Base-by-base conservation (phyloP, 2,888 invertebrate species). In the Yponomeuta plumbellus region DNA sequence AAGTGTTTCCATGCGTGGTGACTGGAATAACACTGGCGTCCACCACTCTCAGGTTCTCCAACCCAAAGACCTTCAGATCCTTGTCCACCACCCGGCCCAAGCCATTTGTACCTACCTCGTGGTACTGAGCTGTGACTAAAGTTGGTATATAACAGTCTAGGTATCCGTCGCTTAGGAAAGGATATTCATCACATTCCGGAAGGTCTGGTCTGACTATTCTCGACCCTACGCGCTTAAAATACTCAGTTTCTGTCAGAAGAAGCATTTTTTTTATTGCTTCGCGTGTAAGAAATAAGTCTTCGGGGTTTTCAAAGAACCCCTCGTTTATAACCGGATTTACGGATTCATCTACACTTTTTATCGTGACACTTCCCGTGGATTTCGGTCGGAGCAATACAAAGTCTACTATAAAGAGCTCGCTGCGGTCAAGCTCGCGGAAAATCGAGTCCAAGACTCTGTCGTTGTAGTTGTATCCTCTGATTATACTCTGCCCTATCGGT, bases 71-170 rank as follows among this genome's bases (percentile, higher is more conserved):
- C 22, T 64, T 67, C 26, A 67, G 20, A 17, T 64, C 23, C 8
- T 17, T 17, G 21, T 67, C 63, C 52, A 68, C 68, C 17, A 68
- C 68, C 11, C 59, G 21, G 2, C 67, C 67, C 64, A 67, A 63
- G 2, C 86, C 64, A 87, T 79, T 67, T 76, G 73, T 67, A 76
- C 73, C 87, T 92, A 87, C 70, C 2, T 74, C 73, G 68, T 86
- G 86, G 68, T 73, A 84, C 34, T 79, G 76, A 6, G 79, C 78
- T 0, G 72, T 70, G 3, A 77, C 80, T 58, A 78, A 66, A 58
- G 80, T 80, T 39, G 81, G 67, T 8, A 77, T 74, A 67, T 78
- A 82, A 68, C 85, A 86, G 68, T 78, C 76, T 83, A 85, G 85
- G 68, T 84, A 85, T 34, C 76, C 78, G n/a, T 73, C 75, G 70